Percentiles rank a stretch among this genome's conserved stretches.
Conservation (phyloP, 2,797 vertebrate genomes). For the Myioborus miniatus region DNA sequence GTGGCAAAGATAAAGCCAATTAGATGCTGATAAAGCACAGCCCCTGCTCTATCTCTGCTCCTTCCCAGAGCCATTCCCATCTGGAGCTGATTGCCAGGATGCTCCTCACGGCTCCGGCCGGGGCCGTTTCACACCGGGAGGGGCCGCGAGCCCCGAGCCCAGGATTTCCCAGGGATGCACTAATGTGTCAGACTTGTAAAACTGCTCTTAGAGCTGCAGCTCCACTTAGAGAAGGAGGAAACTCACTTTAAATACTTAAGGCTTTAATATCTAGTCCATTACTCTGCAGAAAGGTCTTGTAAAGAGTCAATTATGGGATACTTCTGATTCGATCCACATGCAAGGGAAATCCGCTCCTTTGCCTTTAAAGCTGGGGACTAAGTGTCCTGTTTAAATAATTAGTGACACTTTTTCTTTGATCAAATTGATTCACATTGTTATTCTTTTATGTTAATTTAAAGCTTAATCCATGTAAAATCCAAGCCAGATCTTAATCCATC, state of each 20-base stretch:
- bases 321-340: conserved; percentile 99
- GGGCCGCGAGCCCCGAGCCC: conserved; percentile 83
- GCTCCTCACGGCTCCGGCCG: conserved; percentile 78
- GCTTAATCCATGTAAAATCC: conserved; percentile 78
- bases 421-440: conserved; percentile 83
- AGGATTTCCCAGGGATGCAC: conserved; percentile 82
- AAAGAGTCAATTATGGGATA: conserved; percentile 99
- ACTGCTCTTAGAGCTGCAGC: conserved; percentile 81
- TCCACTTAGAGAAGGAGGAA: conserved; percentile 86
- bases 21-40: background rate
- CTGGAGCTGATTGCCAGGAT: conserved; percentile 90
- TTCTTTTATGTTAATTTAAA: conserved; percentile 82
- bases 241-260: conserved; percentile 92
- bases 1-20: background rate
- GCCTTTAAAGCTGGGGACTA: conserved; percentile 78
- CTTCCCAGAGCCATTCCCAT: conserved; percentile 77
- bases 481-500: conserved; percentile 75
- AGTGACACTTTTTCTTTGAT: conserved; percentile 87
- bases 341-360: conserved; percentile 85
- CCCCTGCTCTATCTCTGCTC: conserved; percentile 65
- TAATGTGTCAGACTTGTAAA: conserved; percentile 97
- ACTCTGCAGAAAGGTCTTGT: conserved; percentile 91
- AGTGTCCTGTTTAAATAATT: conserved; percentile 87
- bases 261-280: conserved; percentile 99
- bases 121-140: conserved; percentile 81